These are phyloP conservation scores for Plecotus auritus DNA, from an alignment of 2,113 vertebrate genomes.

Conservation along the genomic window DNA sequence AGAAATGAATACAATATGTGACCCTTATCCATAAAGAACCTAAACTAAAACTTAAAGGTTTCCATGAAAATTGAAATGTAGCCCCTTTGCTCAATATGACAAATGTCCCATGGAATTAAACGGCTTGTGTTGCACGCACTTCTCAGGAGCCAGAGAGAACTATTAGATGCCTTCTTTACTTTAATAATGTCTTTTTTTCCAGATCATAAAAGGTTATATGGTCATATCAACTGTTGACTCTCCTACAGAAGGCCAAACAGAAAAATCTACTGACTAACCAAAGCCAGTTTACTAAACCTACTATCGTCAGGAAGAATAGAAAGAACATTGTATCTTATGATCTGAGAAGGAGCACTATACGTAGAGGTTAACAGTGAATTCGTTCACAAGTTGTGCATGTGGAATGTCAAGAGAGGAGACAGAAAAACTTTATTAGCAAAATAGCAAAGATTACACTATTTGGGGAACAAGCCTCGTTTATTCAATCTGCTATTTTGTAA, in stretches of 20 bases:
- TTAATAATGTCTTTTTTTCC: neutral
- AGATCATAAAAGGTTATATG: neutral
- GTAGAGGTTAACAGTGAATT: neutral
- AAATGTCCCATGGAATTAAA: neutral
- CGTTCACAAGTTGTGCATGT: neutral
- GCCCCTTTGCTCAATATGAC: neutral
- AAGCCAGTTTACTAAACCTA: neutral
- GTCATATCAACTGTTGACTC: neutral
- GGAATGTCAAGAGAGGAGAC: neutral
- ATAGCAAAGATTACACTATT: neutral
- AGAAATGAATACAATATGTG: neutral
- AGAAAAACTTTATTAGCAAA: neutral
- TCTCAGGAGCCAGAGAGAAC: neutral
- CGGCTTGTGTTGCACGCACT: neutral
- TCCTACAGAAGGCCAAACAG: neutral
- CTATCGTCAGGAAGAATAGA: neutral
- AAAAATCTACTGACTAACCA: neutral
- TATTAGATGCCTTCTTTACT: neutral
- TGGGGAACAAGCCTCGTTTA: neutral
- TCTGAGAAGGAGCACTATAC: neutral
- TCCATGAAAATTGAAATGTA: neutral
- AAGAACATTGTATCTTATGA: neutral
- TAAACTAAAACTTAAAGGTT: neutral
- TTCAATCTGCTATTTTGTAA: neutral
- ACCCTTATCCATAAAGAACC: neutral